These are phyloP conservation scores for Atlantisia rogersi DNA, from an alignment of 2,113 vertebrate species.

Conservation along the genomic window DNA sequence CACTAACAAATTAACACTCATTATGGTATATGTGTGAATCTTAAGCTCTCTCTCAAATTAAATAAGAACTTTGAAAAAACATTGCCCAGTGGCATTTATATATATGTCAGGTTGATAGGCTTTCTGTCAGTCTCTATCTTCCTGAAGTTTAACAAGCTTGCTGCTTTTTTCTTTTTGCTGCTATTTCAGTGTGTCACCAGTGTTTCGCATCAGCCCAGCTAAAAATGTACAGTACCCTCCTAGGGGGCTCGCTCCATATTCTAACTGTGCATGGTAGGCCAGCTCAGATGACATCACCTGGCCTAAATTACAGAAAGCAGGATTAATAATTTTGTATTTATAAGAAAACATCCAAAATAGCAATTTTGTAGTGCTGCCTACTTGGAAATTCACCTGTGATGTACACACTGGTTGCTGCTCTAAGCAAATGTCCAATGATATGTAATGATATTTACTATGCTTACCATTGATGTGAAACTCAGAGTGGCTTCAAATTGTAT, in stretches of 20 bases:
- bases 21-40: not conserved
- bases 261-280: not conserved
- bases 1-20: not conserved
- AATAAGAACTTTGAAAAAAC: not conserved
- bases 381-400: not conserved
- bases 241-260: not conserved
- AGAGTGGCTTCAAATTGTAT: not conserved
- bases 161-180: not conserved
- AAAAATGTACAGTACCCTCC: not conserved
- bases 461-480: not conserved
- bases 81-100: not conserved
- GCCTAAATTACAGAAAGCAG: not conserved
- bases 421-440: not conserved
- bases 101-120: not conserved
- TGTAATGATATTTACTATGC: not conserved
- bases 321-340: not conserved
- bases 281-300: not conserved
- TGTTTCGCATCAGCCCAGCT: not conserved
- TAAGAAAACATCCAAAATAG: not conserved
- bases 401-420: not conserved
- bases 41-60: not conserved
- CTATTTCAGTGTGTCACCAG: not conserved
- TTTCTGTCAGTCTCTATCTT: not conserved
- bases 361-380: not conserved
- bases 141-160: not conserved